phyloP scores from a whole-genome alignment of 2,113 vertebrate genomes.

The Tetraodon nigroviridis region DNA sequence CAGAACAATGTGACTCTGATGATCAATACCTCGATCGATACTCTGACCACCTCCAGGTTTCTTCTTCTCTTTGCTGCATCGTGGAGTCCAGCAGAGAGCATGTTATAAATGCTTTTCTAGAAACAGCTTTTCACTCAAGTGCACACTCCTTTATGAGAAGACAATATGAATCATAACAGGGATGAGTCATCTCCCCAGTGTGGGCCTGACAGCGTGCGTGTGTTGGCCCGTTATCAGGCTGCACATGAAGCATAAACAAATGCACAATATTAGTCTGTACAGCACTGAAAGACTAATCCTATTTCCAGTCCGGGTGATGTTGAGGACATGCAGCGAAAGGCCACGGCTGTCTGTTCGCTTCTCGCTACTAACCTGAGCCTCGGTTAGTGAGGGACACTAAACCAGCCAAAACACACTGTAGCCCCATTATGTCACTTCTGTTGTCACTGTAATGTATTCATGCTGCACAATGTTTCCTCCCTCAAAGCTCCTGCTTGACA shows the following conservation, averaged over 20 bases:
- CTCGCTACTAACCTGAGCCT: slow-evolving; percentile 27
- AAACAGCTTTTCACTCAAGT: slow-evolving; percentile 7
- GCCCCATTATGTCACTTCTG: slow-evolving; percentile 63
- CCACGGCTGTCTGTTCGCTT: slow-evolving; percentile 31
- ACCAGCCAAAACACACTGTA: slow-evolving; percentile 40
- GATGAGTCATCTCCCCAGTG: slow-evolving; percentile 56
- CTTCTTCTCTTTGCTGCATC: slow-evolving; percentile 16
- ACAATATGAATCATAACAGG: slow-evolving; percentile 52
- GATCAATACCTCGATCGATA: too few relatives aligned
- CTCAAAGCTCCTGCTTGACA: slow-evolving; percentile 14
- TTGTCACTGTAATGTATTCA: slow-evolving; percentile 30
- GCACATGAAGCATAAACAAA: slow-evolving; percentile 36
- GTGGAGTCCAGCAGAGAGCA: neutral
- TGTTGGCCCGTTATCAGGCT: slow-evolving; percentile 17
- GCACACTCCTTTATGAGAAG: slow-evolving; percentile 28
- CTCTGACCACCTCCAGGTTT: slow-evolving; percentile 10
- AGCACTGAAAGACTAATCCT: slow-evolving; percentile 38
- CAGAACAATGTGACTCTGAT: too few relatives aligned
- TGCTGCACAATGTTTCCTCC: slow-evolving; percentile 24
- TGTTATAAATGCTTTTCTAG: slow-evolving; percentile 10
- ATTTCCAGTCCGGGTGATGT: slow-evolving; percentile 29
- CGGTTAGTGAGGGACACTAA: slow-evolving; percentile 24
- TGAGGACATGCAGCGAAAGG: slow-evolving; percentile 10
- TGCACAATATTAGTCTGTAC: slow-evolving; percentile 28
- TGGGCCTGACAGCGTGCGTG: slow-evolving; percentile 8